phyloP scores from a whole-genome alignment of 2,797 vertebrate species.

The Atherinosoma microstoma region DNA sequence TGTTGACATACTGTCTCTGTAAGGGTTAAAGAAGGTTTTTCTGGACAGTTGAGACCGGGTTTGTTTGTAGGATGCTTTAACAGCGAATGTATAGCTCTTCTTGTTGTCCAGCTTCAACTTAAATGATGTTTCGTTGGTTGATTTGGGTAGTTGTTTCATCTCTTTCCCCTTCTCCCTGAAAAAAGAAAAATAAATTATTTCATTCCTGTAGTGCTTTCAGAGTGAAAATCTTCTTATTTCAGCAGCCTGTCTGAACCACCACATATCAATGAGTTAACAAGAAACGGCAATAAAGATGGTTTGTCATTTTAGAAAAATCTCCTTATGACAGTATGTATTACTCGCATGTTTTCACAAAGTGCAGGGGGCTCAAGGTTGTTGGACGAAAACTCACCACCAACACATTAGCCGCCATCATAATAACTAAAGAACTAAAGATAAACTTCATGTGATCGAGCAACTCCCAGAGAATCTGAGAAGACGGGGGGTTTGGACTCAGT shows the following conservation, averaged over 20 bases:
- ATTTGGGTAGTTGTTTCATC: rapidly evolving
- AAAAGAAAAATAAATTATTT: slow-evolving; percentile 13
- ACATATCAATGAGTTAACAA: neutral
- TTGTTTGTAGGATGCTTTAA: slow-evolving; percentile 43
- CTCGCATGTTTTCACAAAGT: too few relatives aligned
- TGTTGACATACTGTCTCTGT: slow-evolving; percentile 38
- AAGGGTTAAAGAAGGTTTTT: rapidly evolving
- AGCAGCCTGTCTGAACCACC: neutral
- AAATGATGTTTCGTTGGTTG: neutral
- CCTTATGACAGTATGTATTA: too few relatives aligned
- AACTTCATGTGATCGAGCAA: too few relatives aligned
- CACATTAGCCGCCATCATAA: too few relatives aligned
- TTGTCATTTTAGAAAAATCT: too few relatives aligned
- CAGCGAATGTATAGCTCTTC: rapidly evolving
- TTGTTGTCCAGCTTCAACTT: rapidly evolving
- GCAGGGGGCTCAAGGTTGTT: too few relatives aligned
- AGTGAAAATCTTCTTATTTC: neutral
- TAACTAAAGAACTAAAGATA: too few relatives aligned
- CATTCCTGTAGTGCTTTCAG: neutral
- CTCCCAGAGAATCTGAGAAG: too few relatives aligned
- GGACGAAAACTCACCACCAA: too few relatives aligned
- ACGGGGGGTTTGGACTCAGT: too few relatives aligned
- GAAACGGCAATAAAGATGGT: neutral
- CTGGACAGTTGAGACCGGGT: rapidly evolving
- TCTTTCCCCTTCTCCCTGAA: rapidly evolving